Conservation (phyloP, 2,888 invertebrate genomes). For the Protonemura montana region DNA sequence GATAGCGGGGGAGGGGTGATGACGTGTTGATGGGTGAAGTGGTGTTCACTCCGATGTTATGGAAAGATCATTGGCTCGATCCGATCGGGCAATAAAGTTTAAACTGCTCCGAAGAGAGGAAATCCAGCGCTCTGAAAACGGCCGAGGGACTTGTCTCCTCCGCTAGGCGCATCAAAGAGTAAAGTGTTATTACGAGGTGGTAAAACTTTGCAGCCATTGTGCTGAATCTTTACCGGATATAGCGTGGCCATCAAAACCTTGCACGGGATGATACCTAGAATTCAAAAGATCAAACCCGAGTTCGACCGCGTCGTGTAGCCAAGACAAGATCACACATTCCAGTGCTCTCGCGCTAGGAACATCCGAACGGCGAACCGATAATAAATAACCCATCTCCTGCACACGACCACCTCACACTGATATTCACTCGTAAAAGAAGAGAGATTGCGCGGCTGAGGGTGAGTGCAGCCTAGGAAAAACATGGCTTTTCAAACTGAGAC, state of each 20-base stretch:
- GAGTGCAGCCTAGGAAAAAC: not conserved
- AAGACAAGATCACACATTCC: conserved; percentile 23
- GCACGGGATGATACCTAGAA: conserved; percentile 31
- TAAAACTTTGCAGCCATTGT: conserved; percentile 38
- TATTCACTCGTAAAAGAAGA: conserved; percentile 12
- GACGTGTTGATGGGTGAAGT: conserved; percentile 37
- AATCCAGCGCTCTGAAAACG: conserved; percentile 20
- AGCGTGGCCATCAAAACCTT: conserved; percentile 25
- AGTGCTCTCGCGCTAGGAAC: not conserved
- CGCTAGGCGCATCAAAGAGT: conserved; percentile 22
- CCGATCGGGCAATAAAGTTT: conserved; percentile 43
- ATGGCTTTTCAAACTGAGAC: not conserved
- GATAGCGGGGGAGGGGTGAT: conserved; percentile 25
- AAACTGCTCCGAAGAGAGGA: conserved; percentile 39
- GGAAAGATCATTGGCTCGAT: conserved; percentile 43
- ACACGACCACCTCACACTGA: not conserved
- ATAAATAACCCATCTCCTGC: conserved; percentile 30
- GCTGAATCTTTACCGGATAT: conserved; percentile 34
- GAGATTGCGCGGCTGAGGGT: not conserved
- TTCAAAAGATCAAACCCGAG: conserved; percentile 16
- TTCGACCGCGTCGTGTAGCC: not conserved
- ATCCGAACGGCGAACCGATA: not conserved
- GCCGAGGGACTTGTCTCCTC: not conserved
- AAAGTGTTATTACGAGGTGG: conserved; percentile 43
- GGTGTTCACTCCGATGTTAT: conserved; percentile 42